Evolutionary conservation across 2,888 invertebrate species (phyloP).

Genomic region (Cheilosia pagana): DNA sequence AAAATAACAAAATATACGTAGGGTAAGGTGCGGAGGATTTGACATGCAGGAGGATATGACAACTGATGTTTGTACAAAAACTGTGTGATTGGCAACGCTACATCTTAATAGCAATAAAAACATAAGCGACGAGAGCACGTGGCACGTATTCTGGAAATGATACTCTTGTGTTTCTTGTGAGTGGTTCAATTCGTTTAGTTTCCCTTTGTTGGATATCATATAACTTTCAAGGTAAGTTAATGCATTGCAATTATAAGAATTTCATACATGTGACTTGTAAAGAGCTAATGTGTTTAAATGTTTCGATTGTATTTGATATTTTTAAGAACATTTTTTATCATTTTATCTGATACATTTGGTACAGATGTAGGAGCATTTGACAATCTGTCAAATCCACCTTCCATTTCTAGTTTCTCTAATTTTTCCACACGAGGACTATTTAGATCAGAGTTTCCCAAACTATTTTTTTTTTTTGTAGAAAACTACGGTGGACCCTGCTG

Average conservation of each 20-base stretch:
- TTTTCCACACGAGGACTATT: too few species aligned
- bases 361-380: not conserved
- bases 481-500: too few species aligned
- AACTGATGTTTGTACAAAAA: not conserved
- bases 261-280: not conserved
- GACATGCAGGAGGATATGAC: conserved; percentile 1
- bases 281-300: not conserved
- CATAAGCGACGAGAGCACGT: not conserved
- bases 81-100: not conserved
- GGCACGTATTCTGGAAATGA: not conserved
- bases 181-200: not conserved
- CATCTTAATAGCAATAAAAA: not conserved
- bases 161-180: not conserved
- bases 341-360: conserved; percentile 2
- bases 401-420: too few species aligned
- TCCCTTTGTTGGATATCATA: not conserved
- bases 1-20: too few species aligned
- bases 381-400: too few species aligned
- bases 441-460: too few species aligned
- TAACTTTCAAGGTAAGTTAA: not conserved
- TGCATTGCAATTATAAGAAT: not conserved
- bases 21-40: too few species aligned
- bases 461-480: too few species aligned
- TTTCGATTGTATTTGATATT: not conserved
- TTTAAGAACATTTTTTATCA: conserved; percentile 4